Base-by-base conservation (phyloP, 2,797 vertebrate genomes). In the Phoeniculus purpureus region DNA sequence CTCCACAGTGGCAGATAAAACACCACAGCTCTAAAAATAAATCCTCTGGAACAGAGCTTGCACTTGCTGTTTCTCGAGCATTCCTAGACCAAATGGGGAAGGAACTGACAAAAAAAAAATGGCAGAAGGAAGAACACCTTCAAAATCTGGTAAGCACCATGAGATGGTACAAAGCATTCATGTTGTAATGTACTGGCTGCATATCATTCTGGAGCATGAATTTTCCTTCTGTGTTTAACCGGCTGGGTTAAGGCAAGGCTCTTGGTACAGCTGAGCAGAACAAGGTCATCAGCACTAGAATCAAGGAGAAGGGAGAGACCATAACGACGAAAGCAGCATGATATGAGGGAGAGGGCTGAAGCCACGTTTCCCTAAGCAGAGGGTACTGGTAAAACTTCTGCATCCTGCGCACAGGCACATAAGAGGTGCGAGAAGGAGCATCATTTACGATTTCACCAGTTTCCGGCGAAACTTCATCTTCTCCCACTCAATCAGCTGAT, bases 381-480 rank as follows among this genome's bases (percentile, higher is more conserved):
- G 70, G 73, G 37, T 0, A 1, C 1, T 0, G 1, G 8, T 29
- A 0, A 6, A 52, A 51, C 19, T 75, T 29, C 45, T 52, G 6
- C 2, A 7, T 5, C 21, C 22, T 10, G 58, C 19, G 37, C 11
- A 62, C 17, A 32, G 21, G 29, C 12, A 26, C 8, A 3, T 8
- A 13, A 47, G 12, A n/a, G 22, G 15, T 4, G 23, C 2, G 4
- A 4, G 32, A 78, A 64, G 58, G n/a, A 43, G n/a, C 7, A 26
- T 2, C 1, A 29, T 0, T 4, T 18, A 23, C 2, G 2, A 29
- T 0, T 4, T 18, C 0, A 27, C 29, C 40, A 13, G 27, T 27
- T 50, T 23, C 26, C 34, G 17, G 19, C n/a, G 47, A 37, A 65
- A 73, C 16, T 54, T 65, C 7, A 20, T 45, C 48, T 79, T 59